Percentiles rank a stretch among this genome's conserved stretches.
These are phyloP conservation scores for Rhabdomys pumilio DNA, from an alignment of 2,797 vertebrate genomes.

Conservation along the genomic window DNA sequence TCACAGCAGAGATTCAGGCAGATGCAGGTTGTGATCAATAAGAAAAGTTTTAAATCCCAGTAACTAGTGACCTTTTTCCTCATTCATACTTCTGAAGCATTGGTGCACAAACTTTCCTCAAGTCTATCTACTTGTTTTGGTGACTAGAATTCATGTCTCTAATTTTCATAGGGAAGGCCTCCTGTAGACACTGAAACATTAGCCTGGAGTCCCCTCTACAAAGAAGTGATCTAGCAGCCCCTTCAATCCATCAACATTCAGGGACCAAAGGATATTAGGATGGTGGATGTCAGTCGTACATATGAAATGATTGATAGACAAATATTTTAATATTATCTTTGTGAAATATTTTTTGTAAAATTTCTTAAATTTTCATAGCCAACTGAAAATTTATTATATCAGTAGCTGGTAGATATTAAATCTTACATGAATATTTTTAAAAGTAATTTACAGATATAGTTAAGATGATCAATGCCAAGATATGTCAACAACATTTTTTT, in stretches of 20 bases:
- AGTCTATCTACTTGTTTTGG: neutral
- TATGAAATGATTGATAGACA: neutral
- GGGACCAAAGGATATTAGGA: slow-evolving; percentile 4
- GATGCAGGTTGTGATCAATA: neutral
- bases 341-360: slow-evolving; percentile 42
- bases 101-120: neutral
- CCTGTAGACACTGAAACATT: neutral
- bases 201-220: neutral
- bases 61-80: neutral
- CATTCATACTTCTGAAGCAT: neutral
- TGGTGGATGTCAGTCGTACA: neutral
- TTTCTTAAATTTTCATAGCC: slow-evolving; percentile 11
- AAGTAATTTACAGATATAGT: neutral
- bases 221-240: neutral
- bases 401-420: slow-evolving; percentile 19
- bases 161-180: neutral
- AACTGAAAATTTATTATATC: slow-evolving; percentile 1
- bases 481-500: slow-evolving; percentile 65
- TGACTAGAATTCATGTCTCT: neutral
- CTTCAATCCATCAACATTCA: neutral
- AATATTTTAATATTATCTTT: slow-evolving; percentile 5
- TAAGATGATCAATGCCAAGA: slow-evolving; percentile 32
- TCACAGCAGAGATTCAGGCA: neutral
- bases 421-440: slow-evolving; percentile 15
- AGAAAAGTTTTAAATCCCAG: neutral